Percentiles rank a stretch among this genome's conserved stretches.
phyloP scores from a whole-genome alignment of 1,140 invertebrate genomes.

The Polypedilum vanderplanki region DNA sequence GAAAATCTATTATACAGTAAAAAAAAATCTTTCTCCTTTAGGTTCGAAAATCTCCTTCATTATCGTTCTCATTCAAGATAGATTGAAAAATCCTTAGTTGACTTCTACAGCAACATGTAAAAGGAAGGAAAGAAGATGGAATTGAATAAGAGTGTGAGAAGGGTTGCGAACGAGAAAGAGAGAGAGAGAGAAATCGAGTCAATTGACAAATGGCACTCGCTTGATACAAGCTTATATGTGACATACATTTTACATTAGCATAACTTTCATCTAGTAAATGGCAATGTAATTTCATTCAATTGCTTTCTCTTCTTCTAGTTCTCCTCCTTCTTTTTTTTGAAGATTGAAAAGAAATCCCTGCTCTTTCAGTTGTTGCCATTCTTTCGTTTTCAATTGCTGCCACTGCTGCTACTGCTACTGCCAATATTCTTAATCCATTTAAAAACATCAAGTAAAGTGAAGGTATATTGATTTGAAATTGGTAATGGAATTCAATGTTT shows the following conservation, averaged over 20 bases:
- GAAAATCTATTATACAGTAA: too few relatives aligned
- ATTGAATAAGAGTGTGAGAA: not conserved
- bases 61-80: too few relatives aligned
- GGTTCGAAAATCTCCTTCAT: too few relatives aligned
- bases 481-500: slow-evolving; percentile 21
- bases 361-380: slow-evolving; percentile 16
- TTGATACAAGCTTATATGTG: slow-evolving; percentile 16
- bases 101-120: not conserved
- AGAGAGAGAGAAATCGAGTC: not conserved
- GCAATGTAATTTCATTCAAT: slow-evolving; percentile 23
- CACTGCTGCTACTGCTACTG: not conserved
- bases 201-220: slow-evolving; percentile 6
- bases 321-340: not conserved
- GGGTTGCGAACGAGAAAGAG: not conserved
- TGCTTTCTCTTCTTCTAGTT: not conserved
- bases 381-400: not conserved
- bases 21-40: too few relatives aligned
- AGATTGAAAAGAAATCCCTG: slow-evolving; percentile 15
- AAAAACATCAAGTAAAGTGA: slow-evolving; percentile 27
- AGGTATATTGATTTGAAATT: slow-evolving; percentile 27
- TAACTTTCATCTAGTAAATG: slow-evolving; percentile 14
- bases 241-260: slow-evolving; percentile 27
- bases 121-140: not conserved
- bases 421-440: slow-evolving; percentile 13
- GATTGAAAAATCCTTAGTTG: too few relatives aligned